Base-by-base conservation (phyloP, 1,140 invertebrate genomes). In the Heliconius melpomene region DNA sequence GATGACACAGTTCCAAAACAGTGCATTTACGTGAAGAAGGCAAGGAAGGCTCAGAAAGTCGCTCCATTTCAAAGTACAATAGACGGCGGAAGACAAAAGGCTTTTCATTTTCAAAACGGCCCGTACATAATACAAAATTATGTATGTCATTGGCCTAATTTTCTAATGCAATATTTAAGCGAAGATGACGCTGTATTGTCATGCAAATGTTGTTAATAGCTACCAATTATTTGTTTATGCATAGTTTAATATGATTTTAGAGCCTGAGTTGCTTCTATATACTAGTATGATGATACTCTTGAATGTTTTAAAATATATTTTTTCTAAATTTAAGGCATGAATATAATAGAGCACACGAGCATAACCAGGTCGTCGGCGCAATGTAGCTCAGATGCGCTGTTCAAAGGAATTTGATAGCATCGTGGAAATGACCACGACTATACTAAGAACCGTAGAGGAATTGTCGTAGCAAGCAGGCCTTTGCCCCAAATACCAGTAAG, bases 91-190 rank as follows among this genome's bases (percentile, higher is more conserved):
- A 83, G 72, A 83, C 82, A 83, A 83, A 77, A 79, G 79, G 20
- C 73, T 74, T 80, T 83, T 81, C 77, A 81, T 81, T 80, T 78
- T 72, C 76, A 75, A 79, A 80, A 74, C 74, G 23, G 38, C 72
- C 77, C 76, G 80, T 74, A 76, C 74, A 83, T 74, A 81, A 79
- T 77, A 82, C 75, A 78, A 76, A 76, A 80, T 79, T 79, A 79
- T 80, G 75, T 80, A 80, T 77, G 79, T 80, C 66, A 29, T 54
- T 78, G 86, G 74, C 80, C 83, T 83, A 86, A 86, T 86, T 85
- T 88, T 78, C 79, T 75, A 82, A 77, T 77, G 79, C 40, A 75
- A 80, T 80, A 73, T 72, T 77, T 72, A 75, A 79, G 81, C 82
- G 54, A 52, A 78, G 75, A 79, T 77, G 72, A 75, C 83, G 83